These are phyloP conservation scores for Drosophila meridionalis DNA, from an alignment of 2,888 invertebrate species.

Conservation along the genomic window DNA sequence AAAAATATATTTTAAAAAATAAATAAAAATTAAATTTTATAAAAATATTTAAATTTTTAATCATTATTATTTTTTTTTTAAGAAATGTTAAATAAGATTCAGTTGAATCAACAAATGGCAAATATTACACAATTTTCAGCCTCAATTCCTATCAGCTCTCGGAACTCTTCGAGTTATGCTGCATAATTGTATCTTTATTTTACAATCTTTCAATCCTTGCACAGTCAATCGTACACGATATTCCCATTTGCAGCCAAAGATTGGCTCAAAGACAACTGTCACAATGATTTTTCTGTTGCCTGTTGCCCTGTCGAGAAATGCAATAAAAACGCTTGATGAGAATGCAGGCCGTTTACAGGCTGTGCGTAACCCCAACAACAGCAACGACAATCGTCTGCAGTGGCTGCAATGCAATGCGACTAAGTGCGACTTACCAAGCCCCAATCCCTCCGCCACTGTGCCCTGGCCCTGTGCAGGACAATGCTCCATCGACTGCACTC, in stretches of 20 bases:
- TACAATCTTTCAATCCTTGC: not conserved
- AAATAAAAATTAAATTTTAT: too few species aligned
- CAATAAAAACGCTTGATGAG: slow-evolving; percentile 45
- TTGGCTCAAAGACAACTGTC: slow-evolving; percentile 17
- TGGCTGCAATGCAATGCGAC: slow-evolving; percentile 46
- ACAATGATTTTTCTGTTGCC: not conserved
- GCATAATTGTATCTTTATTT: not conserved
- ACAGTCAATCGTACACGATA: slow-evolving; percentile 12
- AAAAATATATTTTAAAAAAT: too few species aligned
- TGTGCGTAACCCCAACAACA: slow-evolving; percentile 10
- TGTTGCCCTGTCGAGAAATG: slow-evolving; percentile 23
- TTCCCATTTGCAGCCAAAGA: slow-evolving; percentile 11
- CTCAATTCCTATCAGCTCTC: not conserved
- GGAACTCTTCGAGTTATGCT: not conserved
- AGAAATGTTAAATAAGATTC: too few species aligned
- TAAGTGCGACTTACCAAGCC: slow-evolving; percentile 51
- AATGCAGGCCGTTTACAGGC: slow-evolving; percentile 22
- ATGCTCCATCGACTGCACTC: not conserved
- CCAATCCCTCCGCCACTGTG: not conserved
- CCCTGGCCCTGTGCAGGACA: slow-evolving; percentile 19
- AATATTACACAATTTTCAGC: too few species aligned
- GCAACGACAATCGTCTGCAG: slow-evolving; percentile 4
- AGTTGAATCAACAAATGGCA: not conserved
- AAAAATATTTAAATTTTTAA: too few species aligned
- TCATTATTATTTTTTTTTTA: too few species aligned